phyloP scores from a whole-genome alignment of 2,113 vertebrate species.

The Pollachius pollachius region DNA sequence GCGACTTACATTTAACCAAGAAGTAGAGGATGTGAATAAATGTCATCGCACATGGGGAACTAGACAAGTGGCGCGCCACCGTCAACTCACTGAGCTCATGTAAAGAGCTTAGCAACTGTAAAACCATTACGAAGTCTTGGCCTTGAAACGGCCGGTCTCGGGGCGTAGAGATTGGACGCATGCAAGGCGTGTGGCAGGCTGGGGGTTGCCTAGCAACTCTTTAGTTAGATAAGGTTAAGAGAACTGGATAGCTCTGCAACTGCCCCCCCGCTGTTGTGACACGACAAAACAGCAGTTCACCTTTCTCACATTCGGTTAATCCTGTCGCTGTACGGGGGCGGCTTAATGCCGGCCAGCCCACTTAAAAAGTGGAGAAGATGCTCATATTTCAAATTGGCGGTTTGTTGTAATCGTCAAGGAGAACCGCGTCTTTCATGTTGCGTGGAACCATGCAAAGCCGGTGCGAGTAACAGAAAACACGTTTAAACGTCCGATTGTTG shows the following conservation, averaged over 20 bases:
- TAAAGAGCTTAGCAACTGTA: constrained; percentile 64
- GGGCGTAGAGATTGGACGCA: constrained; percentile 22
- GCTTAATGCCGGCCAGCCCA: constrained; percentile 1
- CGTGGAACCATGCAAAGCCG: constrained; percentile 31
- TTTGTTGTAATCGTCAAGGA: constrained; percentile 12
- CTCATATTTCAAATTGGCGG: constrained; percentile 22
- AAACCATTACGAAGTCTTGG: constrained; percentile 59
- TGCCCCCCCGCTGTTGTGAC: neutral
- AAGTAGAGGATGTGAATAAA: neutral
- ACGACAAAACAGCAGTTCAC: neutral
- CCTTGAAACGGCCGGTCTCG: constrained; percentile 45
- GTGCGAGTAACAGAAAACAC: constrained; percentile 6
- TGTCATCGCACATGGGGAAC: constrained; percentile 14
- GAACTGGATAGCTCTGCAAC: neutral
- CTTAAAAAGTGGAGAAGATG: neutral
- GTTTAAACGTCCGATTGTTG: neutral
- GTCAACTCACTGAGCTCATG: constrained; percentile 34
- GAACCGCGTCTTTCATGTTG: constrained; percentile 24
- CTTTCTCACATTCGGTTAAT: neutral
- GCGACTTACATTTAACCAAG: constrained; percentile 2
- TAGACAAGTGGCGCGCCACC: constrained; percentile 26
- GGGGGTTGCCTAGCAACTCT: constrained; percentile 39
- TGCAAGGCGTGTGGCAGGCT: constrained; percentile 41
- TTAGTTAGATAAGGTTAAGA: constrained; percentile 13
- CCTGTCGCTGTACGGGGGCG: neutral